A percentile compares a stretch with the other conserved stretches of the same genome.
Evolutionary conservation across 2,888 invertebrate species (phyloP).

Genomic region (Nymphalis urticae): DNA sequence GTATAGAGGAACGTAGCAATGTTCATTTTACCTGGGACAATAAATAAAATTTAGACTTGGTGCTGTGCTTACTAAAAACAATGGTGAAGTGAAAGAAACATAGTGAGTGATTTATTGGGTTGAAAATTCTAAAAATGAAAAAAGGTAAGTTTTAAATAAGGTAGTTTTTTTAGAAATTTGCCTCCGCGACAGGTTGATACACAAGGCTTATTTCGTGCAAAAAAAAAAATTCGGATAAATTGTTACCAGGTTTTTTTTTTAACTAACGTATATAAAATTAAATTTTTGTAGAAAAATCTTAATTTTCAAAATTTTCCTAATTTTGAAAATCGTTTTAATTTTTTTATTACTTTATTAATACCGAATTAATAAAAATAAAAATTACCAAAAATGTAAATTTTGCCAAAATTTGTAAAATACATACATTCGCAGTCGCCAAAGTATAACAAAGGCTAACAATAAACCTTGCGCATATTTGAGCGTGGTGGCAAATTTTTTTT

Average conservation of each 20-base stretch:
- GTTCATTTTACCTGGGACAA: slow-evolving; percentile 49
- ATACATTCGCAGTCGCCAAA: background rate
- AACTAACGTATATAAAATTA: too few relatives aligned
- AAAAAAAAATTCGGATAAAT: background rate
- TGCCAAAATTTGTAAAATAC: background rate
- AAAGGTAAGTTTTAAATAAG: slow-evolving; percentile 57
- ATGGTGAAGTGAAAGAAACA: slow-evolving; percentile 54
- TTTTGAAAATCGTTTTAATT: too few relatives aligned
- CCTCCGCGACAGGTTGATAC: slow-evolving; percentile 8
- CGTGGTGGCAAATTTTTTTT: slow-evolving; percentile 8
- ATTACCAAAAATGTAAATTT: background rate
- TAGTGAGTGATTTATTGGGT: slow-evolving; percentile 47
- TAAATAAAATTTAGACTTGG: slow-evolving; percentile 49
- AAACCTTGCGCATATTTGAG: slow-evolving; percentile 3
- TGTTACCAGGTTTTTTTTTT: background rate
- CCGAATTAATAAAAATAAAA: too few relatives aligned
- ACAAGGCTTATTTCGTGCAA: background rate
- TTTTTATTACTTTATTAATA: too few relatives aligned
- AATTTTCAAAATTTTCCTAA: too few relatives aligned
- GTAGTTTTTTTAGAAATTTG: slow-evolving; percentile 12
- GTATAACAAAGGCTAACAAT: background rate
- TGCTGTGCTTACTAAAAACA: slow-evolving; percentile 53
- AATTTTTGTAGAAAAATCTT: too few relatives aligned
- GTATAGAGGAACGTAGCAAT: slow-evolving; percentile 52
- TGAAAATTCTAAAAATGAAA: slow-evolving; percentile 47